Base-by-base conservation (phyloP, 2,888 invertebrate species). In the Zootermopsis nevadensis region DNA sequence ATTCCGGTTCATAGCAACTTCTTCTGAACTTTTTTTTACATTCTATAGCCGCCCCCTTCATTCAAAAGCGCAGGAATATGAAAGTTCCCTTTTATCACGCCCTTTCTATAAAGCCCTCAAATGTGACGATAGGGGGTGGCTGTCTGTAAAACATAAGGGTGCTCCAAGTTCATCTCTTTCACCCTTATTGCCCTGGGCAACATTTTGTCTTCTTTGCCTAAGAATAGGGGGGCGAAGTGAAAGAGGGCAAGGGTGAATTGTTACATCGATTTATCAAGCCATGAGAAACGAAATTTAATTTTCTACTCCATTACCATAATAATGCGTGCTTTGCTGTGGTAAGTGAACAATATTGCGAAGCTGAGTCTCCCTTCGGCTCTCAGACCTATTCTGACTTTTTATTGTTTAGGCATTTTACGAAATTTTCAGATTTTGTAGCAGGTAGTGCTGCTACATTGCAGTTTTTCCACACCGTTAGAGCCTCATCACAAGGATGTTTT, bases 231-330 rank as follows among this genome's bases (percentile, higher is more conserved):
- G 30, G n/a, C 22, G 48, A 53, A 67, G 53, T 27, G 67, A 76
- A 77, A 60, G 19, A 81, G 82, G 80, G 35, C 67, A 81, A 77
- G 84, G 84, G 84, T 84, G 84, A 83, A 81, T 48, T 74, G 80
- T 55, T 67, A 84, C 81, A 83, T 69, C 84, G 77, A 84, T 84
- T 84, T 83, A 83, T 84, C 84, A 84, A 77, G 79, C 81, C 55
- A 60, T 48, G 67, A 83, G 83, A 67, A 77, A 77, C 77, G 38
- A 84, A 83, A 85, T 85, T 85, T 85, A 85, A 85, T 85, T 85
- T 85, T 85, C 85, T 76, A 77, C 85, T 85, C 85, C 82, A 85
- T 85, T 85, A 85, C 83, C 83, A 84, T 85, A 83, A 83, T 83
- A 82, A 83, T 83, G 79, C 82, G 79, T 82, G 82, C 38, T 48